Evolutionary conservation across 1,140 invertebrate genomes (phyloP), one percentile per base, ranked within the genome.

Genomic region (Eufriesea mexicana): DNA sequence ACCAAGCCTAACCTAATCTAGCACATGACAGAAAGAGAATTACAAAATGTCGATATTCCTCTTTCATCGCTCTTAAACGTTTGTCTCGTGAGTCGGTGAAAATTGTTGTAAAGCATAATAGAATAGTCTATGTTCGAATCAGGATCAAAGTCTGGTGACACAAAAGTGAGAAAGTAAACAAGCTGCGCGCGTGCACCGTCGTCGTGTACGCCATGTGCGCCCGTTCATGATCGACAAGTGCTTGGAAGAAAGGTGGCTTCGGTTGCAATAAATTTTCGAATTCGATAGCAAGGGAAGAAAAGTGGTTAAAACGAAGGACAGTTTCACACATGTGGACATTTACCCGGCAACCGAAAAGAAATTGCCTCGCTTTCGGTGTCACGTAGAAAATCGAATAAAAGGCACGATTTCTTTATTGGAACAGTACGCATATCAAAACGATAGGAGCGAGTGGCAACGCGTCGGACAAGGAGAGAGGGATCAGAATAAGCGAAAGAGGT

Each of bases 151-250:
- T n/a, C 42, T 25, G 45, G 23, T 49, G 70, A 64, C 71, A 42
- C 47, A 64, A n/a, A 75, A 55, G 74, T 42, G 81, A 67, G 47
- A 71, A 71, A 62, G 81, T 77, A 83, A 83, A 79, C 74, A 83
- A 82, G 51, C 18, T 59, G 77, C 35, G 62, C 55, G 78, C 59
- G 78, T 25, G 57, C 57, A 51, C 28, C 25, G n/a, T 70, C 0
- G 7, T 45, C 57, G 28, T 25, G 74, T 49, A 62, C 25, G n/a
- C n/a, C 73, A 49, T 62, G 45, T 61, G 75, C 64, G 75, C 35
- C 20, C 47, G 59, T 28, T 45, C 25, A 12, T 28, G n/a, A 45
- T n/a, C 59, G 42, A n/a, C 51, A 14, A 49, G 74, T 64, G 64
- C 9, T 62, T 28, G 2, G 73, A 35, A 35, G 5, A 28, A 61